Conservation (phyloP, 2,888 invertebrate species). For the Enchytraeus crypticus region DNA sequence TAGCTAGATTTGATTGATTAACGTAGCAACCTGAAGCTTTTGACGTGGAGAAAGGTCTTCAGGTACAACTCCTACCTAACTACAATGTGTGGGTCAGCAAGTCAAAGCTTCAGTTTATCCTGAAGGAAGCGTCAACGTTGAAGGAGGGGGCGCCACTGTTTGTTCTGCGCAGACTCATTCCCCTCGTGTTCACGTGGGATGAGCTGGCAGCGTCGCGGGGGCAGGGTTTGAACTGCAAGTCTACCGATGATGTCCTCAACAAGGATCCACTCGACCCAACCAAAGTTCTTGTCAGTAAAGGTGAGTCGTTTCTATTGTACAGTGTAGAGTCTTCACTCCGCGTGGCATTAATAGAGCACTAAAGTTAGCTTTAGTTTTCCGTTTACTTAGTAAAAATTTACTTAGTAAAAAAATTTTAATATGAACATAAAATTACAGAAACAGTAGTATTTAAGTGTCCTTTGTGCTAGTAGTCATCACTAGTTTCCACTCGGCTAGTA, state of each 20-base stretch:
- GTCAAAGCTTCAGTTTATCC: conserved; percentile 15
- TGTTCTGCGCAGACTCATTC: conserved; percentile 17
- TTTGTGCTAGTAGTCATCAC: too few species aligned
- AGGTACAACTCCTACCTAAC: conserved; percentile 19
- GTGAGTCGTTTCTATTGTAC: too few species aligned
- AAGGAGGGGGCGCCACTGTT: conserved; percentile 18
- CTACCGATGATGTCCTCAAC: conserved; percentile 17
- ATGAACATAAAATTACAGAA: too few species aligned
- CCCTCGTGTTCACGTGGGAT: conserved; percentile 19
- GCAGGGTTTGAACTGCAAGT: conserved; percentile 19
- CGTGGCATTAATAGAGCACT: too few species aligned
- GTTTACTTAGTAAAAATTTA: too few species aligned
- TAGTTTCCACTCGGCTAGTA: too few species aligned
- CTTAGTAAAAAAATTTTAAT: too few species aligned
- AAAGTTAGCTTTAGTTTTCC: too few species aligned
- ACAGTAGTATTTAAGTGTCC: too few species aligned
- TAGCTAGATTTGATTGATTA: too few species aligned
- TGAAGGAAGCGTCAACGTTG: conserved; percentile 14
- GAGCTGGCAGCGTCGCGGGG: conserved; percentile 19
- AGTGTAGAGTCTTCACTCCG: too few species aligned
- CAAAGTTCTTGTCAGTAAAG: conserved; percentile 19
- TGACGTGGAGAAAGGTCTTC: conserved; percentile 20
- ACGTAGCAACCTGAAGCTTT: conserved; percentile 18
- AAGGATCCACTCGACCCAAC: conserved; percentile 20
- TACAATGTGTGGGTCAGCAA: conserved; percentile 21